Conservation (phyloP, 2,797 vertebrate species). For the Neopelma chrysocephalum region DNA sequence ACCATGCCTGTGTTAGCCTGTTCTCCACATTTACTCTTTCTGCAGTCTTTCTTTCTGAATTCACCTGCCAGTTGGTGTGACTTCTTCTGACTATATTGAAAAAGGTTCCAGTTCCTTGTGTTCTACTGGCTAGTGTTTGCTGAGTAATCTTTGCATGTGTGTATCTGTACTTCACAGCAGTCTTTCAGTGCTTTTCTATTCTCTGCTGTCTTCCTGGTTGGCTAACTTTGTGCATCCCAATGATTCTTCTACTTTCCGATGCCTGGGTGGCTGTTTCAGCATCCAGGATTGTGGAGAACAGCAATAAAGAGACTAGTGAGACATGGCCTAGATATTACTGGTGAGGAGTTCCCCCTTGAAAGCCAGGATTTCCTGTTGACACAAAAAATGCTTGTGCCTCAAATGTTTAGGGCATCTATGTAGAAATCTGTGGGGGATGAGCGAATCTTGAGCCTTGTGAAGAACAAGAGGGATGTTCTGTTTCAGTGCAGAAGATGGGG, state of each 20-base stretch:
- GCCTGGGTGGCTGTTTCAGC: background rate
- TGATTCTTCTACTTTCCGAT: background rate
- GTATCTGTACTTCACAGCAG: background rate
- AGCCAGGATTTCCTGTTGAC: background rate
- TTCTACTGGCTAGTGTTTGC: background rate
- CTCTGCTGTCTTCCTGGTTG: background rate
- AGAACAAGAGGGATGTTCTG: background rate
- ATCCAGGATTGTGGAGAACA: background rate
- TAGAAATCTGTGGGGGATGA: background rate
- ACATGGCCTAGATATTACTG: background rate
- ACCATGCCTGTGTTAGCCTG: background rate
- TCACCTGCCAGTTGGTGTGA: background rate
- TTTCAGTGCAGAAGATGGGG: background rate
- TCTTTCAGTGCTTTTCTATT: background rate
- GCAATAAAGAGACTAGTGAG: background rate
- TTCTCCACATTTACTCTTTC: background rate
- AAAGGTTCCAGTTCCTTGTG: background rate
- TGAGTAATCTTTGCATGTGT: background rate
- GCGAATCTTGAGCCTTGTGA: background rate
- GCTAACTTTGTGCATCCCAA: background rate
- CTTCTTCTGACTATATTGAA: background rate
- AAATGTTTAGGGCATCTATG: background rate
- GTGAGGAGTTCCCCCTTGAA: background rate
- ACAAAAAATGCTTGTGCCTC: background rate
- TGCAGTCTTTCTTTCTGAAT: background rate